These are phyloP conservation scores for Ennomos fuscantarius DNA, from an alignment of 2,888 invertebrate genomes.

Conservation along the genomic window DNA sequence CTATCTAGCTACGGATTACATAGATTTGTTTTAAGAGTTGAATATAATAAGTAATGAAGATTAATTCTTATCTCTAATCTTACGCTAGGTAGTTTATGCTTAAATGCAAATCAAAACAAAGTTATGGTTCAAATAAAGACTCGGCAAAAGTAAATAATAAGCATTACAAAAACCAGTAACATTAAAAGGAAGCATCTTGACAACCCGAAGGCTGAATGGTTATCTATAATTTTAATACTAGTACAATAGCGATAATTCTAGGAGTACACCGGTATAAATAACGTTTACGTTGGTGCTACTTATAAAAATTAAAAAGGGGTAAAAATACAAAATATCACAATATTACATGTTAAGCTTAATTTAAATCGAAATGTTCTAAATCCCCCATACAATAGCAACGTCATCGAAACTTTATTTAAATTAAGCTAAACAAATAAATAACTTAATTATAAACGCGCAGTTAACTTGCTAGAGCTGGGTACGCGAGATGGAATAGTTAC, in stretches of 20 bases:
- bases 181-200: slow-evolving; percentile 76
- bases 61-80: slow-evolving; percentile 51
- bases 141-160: slow-evolving; percentile 73
- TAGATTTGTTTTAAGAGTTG: slow-evolving; percentile 71
- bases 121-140: slow-evolving; percentile 44
- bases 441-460: slow-evolving; percentile 52
- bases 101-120: slow-evolving; percentile 74
- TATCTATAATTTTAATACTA: slow-evolving; percentile 60
- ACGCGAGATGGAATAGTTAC: slow-evolving; percentile 37
- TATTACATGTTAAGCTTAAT: slow-evolving; percentile 85
- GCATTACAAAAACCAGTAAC: slow-evolving; percentile 71
- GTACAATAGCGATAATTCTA: slow-evolving; percentile 45
- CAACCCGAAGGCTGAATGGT: slow-evolving; percentile 57
- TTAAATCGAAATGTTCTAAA: slow-evolving; percentile 66
- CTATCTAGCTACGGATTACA: slow-evolving; percentile 77
- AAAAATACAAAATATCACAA: slow-evolving; percentile 85
- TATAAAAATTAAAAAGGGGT: slow-evolving; percentile 73
- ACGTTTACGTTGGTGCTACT: slow-evolving; percentile 59
- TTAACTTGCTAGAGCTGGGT: slow-evolving; percentile 50
- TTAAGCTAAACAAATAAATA: slow-evolving; percentile 82
- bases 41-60: slow-evolving; percentile 69
- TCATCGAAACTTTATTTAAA: slow-evolving; percentile 64
- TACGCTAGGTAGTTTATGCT: slow-evolving; percentile 71
- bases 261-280: slow-evolving; percentile 70
- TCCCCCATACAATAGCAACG: slow-evolving; percentile 54